These are phyloP conservation scores for Saccostrea echinata DNA, from an alignment of 1,140 invertebrate species.

Conservation along the genomic window DNA sequence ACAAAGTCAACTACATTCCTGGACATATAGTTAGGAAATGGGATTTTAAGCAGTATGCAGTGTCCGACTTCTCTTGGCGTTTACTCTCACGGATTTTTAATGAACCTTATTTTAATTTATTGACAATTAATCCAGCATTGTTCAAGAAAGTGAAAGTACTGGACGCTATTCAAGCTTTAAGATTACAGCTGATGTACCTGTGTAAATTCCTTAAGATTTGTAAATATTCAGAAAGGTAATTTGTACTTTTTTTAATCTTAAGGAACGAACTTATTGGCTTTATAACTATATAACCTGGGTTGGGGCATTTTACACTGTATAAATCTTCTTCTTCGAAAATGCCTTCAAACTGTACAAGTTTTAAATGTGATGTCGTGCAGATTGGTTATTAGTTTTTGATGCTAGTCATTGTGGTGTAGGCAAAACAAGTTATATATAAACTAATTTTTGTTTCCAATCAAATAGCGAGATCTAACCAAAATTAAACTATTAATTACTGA, in stretches of 20 bases:
- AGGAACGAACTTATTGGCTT: no score
- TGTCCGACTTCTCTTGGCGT: conserved; percentile 90
- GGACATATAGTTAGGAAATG: conserved; percentile 88
- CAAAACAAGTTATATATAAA: no score
- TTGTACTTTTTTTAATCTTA: neutral
- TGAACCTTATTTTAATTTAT: conserved; percentile 89
- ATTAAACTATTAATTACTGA: no score
- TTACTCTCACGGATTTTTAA: conserved; percentile 88
- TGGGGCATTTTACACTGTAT: no score
- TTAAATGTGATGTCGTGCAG: no score
- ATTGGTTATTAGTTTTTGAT: no score
- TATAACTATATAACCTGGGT: no score
- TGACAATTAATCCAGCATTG: conserved; percentile 84
- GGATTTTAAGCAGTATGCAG: conserved; percentile 87
- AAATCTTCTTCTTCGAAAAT: no score
- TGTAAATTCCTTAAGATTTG: conserved; percentile 84
- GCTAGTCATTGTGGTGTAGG: no score
- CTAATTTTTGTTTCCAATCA: no score
- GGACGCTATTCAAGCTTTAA: conserved; percentile 83
- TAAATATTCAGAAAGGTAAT: conserved; percentile 71
- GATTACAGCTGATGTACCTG: conserved; percentile 86
- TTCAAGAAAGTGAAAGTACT: conserved; percentile 85
- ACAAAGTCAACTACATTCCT: conserved; percentile 88
- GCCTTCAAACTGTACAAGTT: no score
- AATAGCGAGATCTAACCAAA: no score